A percentile compares a stretch with the other conserved stretches of the same genome.
These are phyloP conservation scores for Anhinga anhinga DNA, from an alignment of 2,113 vertebrate genomes.

Conservation along the genomic window DNA sequence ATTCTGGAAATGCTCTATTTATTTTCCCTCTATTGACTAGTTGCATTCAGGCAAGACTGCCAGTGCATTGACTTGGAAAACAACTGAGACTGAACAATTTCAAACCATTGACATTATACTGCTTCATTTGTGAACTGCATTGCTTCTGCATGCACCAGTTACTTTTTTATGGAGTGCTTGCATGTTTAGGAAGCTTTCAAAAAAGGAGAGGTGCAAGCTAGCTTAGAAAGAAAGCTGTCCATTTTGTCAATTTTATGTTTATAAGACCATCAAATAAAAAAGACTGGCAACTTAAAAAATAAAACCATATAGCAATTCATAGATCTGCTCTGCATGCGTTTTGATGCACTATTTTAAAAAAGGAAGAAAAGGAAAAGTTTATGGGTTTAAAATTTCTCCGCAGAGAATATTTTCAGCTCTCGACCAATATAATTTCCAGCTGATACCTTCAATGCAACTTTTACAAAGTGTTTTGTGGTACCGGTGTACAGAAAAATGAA, in stretches of 20 bases:
- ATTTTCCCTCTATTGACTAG: slow-evolving; percentile 79
- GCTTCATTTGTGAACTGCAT: slow-evolving; percentile 72
- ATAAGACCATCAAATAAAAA: not conserved
- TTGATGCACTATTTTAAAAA: not conserved
- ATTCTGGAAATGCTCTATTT: slow-evolving; percentile 80
- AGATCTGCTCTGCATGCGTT: slow-evolving; percentile 21
- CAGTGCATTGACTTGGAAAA: slow-evolving; percentile 81
- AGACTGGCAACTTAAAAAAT: slow-evolving; percentile 31
- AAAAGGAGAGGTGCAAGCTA: slow-evolving; percentile 15
- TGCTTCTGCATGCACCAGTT: slow-evolving; percentile 70
- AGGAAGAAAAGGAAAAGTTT: not conserved
- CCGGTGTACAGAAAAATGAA: not conserved
- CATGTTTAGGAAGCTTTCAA: slow-evolving; percentile 68
- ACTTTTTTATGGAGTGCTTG: slow-evolving; percentile 69
- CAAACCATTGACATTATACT: slow-evolving; percentile 72
- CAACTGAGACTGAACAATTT: slow-evolving; percentile 76
- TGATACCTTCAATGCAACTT: slow-evolving; percentile 10
- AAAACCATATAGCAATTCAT: not conserved
- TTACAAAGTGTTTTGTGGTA: not conserved
- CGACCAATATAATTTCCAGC: slow-evolving; percentile 32
- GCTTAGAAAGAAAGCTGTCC: slow-evolving; percentile 44
- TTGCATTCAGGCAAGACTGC: slow-evolving; percentile 80
- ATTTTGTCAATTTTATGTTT: slow-evolving; percentile 26
- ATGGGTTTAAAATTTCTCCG: slow-evolving; percentile 37
- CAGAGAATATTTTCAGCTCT: slow-evolving; percentile 53